Evolutionary conservation across 2,888 invertebrate species (phyloP).

Genomic region (Bimastos eiseni): DNA sequence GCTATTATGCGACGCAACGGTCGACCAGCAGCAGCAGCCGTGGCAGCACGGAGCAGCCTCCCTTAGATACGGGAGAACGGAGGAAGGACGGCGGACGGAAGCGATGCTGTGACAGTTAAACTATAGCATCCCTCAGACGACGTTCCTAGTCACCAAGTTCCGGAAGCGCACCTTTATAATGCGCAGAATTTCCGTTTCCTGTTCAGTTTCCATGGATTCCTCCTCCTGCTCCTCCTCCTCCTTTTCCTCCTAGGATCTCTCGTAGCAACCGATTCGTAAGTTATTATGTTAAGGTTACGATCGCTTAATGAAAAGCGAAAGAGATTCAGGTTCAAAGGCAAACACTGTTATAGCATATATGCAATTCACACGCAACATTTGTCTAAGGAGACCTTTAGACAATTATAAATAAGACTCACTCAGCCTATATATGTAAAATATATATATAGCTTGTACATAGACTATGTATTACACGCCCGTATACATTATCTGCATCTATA

Average conservation of each 20-base stretch:
- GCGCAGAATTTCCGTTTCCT: not conserved
- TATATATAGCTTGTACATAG: too few relatives aligned
- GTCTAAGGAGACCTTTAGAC: not conserved
- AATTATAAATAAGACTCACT: not conserved
- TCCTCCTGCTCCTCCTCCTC: not conserved
- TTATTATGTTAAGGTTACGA: not conserved
- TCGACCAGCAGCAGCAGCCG: not conserved
- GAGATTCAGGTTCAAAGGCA: not conserved
- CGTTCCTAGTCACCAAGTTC: conserved; percentile 13
- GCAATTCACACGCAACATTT: not conserved
- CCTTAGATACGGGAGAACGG: not conserved
- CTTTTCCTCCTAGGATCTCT: not conserved
- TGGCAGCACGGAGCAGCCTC: too few relatives aligned
- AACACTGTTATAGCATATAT: not conserved
- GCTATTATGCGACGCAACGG: not conserved
- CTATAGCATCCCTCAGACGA: not conserved
- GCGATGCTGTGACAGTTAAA: conserved; percentile 18
- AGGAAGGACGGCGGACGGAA: not conserved
- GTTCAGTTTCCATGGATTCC: conserved; percentile 6
- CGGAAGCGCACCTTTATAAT: conserved; percentile 6
- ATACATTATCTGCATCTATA: too few relatives aligned
- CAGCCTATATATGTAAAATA: not conserved
- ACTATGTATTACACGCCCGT: not conserved
- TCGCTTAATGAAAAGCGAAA: not conserved
- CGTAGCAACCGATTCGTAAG: not conserved